phyloP scores from a whole-genome alignment of 1,140 invertebrate species.

The Grapholita molesta region DNA sequence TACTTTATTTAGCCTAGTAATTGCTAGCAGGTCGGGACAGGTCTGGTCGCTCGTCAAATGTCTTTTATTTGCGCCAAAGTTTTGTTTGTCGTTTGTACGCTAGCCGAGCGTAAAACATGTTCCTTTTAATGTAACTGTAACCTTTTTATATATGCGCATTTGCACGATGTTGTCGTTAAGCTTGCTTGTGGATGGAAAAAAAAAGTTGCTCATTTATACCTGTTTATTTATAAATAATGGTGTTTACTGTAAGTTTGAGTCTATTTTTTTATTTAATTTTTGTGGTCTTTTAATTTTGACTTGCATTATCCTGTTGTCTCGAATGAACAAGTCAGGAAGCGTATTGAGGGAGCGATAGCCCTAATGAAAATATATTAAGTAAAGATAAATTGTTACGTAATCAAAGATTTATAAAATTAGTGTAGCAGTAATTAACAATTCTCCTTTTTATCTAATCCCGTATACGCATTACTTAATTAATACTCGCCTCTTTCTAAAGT shows the following conservation, averaged over 20 bases:
- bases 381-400: no score
- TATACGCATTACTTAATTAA: no score
- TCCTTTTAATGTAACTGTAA: conserved; percentile 11
- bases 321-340: no score
- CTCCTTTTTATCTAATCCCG: no score
- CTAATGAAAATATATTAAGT: no score
- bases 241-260: background rate
- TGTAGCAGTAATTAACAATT: no score
- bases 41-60: background rate
- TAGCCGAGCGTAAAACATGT: conserved; percentile 10
- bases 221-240: background rate
- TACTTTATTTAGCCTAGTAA: conserved; percentile 16
- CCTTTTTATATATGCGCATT: conserved; percentile 6
- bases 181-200: background rate
- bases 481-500: no score
- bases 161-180: background rate
- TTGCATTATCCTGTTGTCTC: no score
- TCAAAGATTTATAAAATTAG: no score
- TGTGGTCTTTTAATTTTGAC: no score
- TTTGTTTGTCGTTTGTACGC: background rate
- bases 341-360: no score
- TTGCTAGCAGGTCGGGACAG: conserved; percentile 1
- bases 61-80: background rate
- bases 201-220: background rate
- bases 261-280: no score